Percentiles rank a stretch among this genome's conserved stretches.
phyloP scores from a whole-genome alignment of 2,113 vertebrate genomes.

The Albula glossodonta region DNA sequence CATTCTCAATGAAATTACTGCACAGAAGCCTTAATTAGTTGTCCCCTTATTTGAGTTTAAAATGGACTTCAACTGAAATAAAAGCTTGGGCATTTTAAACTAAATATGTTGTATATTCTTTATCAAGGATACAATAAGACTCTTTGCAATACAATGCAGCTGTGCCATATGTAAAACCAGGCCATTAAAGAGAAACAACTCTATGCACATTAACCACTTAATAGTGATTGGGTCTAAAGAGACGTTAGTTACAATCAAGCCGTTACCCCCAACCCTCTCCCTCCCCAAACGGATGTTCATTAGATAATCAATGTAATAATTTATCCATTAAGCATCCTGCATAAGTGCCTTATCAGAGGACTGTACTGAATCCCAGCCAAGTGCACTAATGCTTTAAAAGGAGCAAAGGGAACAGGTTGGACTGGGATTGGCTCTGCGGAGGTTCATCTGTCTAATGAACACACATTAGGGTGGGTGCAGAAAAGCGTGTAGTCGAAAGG shows the following conservation, averaged over 20 bases:
- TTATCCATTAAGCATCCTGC: not conserved
- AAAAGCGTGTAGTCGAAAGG: not conserved
- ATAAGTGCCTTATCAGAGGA: not conserved
- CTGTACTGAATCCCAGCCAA: not conserved
- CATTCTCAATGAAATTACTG: not conserved
- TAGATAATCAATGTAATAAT: constrained; percentile 2
- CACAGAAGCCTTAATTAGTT: not conserved
- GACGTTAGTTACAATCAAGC: not conserved
- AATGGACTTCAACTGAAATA: not conserved
- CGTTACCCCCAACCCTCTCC: not conserved
- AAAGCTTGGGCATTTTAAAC: not conserved
- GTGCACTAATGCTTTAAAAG: not conserved
- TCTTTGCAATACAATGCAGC: not conserved
- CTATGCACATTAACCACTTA: constrained; percentile 1
- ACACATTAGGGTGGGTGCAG: not conserved
- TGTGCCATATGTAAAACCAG: not conserved
- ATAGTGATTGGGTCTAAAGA: not conserved
- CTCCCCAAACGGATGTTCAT: constrained; percentile 1
- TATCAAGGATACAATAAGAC: not conserved
- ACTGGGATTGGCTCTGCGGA: not conserved
- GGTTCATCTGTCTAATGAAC: not conserved
- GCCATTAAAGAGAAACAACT: constrained; percentile 20
- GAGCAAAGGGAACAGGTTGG: not conserved
- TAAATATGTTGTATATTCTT: not conserved
- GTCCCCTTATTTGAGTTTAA: not conserved